Base-by-base conservation (phyloP, 2,888 invertebrate species). In the Amiota communis region DNA sequence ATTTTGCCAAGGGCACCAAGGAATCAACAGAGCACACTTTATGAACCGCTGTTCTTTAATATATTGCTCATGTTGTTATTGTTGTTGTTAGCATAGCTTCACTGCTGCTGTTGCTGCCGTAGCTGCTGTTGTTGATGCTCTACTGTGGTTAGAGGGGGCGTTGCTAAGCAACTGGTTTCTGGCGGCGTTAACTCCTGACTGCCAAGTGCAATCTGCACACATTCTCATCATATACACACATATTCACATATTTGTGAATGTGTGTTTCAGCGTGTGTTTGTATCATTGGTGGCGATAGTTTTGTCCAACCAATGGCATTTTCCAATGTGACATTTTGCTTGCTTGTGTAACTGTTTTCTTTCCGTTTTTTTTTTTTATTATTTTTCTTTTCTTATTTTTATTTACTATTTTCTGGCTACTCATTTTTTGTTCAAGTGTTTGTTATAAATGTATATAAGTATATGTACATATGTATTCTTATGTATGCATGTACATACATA, bases 91-190 rank as follows among this genome's bases (percentile, higher is more conserved):
- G 13, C 59, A 9, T 36, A 36, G 36, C 36, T 36, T 36, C 6
- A 36, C 36, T 36, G 36, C 4, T 17, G 59, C 17, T 59, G 57
- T 10, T 59, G 20, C 11, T 59, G 36, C 36, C 6, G 36, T 6
- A 0, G 36, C 48, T 17, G 36, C 15, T n/a, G 63, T 51, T 47
- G 51, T 75, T 74, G 74, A 72, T 74, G 71, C 61, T 59, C 17
- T 75, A 76, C 79, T 82, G 83, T 87, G 86, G 86, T 83, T 82
- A 81, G 87, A 84, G 88, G 89, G 89, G 89, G 89, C 88, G 89
- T 89, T 89, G 88, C 89, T 88, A 86, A 89, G 88, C 89, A 88
- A 88, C 86, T 88, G 84, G 87, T 86, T 73, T 79, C 63, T 70
- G 75, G 65, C 76, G 75, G 72, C 64, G 78, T 72, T 71, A 75